Evolutionary conservation across 2,797 vertebrate species (phyloP).

Genomic region (Podargus strigoides): DNA sequence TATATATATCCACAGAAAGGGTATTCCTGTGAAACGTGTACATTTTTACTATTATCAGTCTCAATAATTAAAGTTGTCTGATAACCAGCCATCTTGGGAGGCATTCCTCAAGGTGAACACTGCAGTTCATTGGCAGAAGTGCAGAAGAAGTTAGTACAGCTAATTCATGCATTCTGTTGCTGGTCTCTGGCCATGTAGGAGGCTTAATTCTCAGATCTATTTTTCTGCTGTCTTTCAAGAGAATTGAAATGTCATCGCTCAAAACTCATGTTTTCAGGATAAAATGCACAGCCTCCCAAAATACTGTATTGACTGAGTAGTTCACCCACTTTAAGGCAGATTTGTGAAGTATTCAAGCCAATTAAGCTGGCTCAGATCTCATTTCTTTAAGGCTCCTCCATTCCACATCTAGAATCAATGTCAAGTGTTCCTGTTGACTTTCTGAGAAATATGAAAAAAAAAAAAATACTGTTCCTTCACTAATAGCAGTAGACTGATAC

Average conservation of each 20-base stretch:
- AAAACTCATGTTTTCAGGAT: neutral
- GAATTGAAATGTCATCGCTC: neutral
- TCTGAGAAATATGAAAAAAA: neutral
- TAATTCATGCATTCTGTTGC: neutral
- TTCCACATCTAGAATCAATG: neutral
- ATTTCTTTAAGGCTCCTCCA: neutral
- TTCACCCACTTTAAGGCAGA: neutral
- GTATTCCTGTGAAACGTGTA: neutral
- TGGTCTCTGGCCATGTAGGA: neutral
- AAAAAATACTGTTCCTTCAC: neutral
- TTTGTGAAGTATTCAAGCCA: slow-evolving; percentile 8
- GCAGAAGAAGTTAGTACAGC: neutral
- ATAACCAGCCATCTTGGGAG: neutral
- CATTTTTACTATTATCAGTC: neutral
- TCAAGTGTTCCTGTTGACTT: neutral
- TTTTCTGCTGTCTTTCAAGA: neutral
- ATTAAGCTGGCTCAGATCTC: neutral
- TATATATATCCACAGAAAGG: neutral
- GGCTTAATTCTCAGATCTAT: neutral
- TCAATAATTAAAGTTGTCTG: neutral
- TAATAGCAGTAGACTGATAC: neutral
- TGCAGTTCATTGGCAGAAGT: neutral
- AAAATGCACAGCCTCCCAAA: slow-evolving; percentile 18
- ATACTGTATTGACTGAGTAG: slow-evolving; percentile 26
- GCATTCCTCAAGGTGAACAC: neutral